phyloP scores from a whole-genome alignment of 2,888 invertebrate genomes.

The Thysanoteuthis rhombus region DNA sequence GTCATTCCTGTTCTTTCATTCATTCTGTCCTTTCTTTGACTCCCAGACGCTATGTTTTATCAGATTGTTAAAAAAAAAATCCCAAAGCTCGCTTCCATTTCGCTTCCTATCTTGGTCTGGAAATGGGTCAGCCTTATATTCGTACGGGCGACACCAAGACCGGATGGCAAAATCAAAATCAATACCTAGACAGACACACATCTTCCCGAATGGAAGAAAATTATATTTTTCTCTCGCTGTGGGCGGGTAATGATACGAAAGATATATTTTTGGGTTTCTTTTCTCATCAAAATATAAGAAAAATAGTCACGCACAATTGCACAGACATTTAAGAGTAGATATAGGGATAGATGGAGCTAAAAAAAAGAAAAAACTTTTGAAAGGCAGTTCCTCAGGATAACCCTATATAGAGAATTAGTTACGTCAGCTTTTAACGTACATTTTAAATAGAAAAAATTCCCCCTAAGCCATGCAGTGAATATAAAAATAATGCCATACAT shows the following conservation, averaged over 20 bases:
- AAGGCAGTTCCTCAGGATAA: neutral
- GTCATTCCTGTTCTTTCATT: neutral
- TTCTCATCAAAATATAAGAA: neutral
- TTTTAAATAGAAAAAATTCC: too few relatives aligned
- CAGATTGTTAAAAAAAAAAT: neutral
- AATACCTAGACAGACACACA: neutral
- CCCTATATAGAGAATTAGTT: too few relatives aligned
- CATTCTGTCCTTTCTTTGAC: neutral
- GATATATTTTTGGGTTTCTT: neutral
- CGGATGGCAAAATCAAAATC: neutral
- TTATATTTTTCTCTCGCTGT: neutral
- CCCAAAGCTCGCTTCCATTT: neutral
- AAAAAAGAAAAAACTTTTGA: neutral
- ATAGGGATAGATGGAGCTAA: neutral
- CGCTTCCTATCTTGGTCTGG: neutral
- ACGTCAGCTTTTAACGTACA: too few relatives aligned
- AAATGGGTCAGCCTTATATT: neutral
- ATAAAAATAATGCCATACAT: too few relatives aligned
- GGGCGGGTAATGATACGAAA: neutral
- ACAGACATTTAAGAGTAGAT: neutral
- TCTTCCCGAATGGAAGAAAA: neutral
- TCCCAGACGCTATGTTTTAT: neutral
- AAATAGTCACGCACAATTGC: neutral
- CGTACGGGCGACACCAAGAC: neutral
- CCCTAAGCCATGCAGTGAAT: too few relatives aligned